Conservation (phyloP, 2,888 invertebrate species). For the Cantharis flavilabris region DNA sequence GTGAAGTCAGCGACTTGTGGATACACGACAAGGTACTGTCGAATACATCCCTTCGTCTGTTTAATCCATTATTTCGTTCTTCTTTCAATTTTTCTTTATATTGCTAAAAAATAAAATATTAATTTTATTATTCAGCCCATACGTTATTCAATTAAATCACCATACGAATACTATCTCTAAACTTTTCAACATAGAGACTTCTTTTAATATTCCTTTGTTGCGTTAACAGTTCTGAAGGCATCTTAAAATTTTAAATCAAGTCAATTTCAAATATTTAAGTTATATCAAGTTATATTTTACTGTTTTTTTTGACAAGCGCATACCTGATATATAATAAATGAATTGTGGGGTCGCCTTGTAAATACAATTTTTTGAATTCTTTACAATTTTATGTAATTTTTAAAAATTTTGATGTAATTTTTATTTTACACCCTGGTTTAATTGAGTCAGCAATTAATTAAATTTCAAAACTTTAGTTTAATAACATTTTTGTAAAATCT, state of each 20-base stretch:
- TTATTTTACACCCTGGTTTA: too few relatives aligned
- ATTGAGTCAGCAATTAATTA: too few relatives aligned
- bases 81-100: slow-evolving; percentile 29
- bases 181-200: slow-evolving; percentile 15
- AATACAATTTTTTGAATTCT: too few relatives aligned
- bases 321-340: too few relatives aligned
- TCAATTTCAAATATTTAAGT: background rate
- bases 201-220: background rate
- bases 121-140: background rate
- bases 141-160: slow-evolving; percentile 3
- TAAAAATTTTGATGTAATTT: too few relatives aligned
- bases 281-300: background rate
- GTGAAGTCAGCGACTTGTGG: slow-evolving; percentile 30
- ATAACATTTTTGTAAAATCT: background rate
- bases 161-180: slow-evolving; percentile 20
- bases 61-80: slow-evolving; percentile 16
- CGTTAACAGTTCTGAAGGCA: background rate
- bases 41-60: slow-evolving; percentile 7
- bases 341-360: too few relatives aligned
- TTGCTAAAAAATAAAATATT: slow-evolving; percentile 19
- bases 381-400: too few relatives aligned
- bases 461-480: too few relatives aligned
- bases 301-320: too few relatives aligned
- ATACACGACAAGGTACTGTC: slow-evolving; percentile 3
- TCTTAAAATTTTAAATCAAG: background rate